Base-by-base conservation (phyloP, 2,113 vertebrate genomes). In the Anser cygnoides region DNA sequence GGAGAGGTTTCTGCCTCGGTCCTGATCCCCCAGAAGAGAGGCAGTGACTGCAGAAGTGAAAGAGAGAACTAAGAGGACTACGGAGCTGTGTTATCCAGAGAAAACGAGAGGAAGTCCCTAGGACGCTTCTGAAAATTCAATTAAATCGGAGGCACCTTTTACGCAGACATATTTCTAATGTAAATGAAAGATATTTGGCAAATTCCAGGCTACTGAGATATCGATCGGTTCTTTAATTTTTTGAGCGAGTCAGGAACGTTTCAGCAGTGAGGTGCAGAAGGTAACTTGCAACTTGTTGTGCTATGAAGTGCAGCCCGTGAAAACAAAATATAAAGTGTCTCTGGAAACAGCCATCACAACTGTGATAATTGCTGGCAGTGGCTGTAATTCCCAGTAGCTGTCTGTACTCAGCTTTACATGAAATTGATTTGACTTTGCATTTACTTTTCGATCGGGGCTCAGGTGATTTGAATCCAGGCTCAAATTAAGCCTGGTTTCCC, bases 401-500 rank as follows among this genome's bases (percentile, higher is more conserved):
- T n/a, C 75, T 89, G n/a, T 46, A 90, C 71, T 84, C 86, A 94
- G 81, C 62, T 93, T 94, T 85, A 87, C 77, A 87, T 2, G 3
- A 91, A 95, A 96, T 96, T 92, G 90, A 94, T 85, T 94, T 94
- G 80, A 93, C 82, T 96, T 91, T 91, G 75, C 87, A 90, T 96
- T 94, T 87, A 84, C 71, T 93, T 93, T 91, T 89, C 10, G 2
- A 87, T 49, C 37, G 13, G 67, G 92, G 86, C 91, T 94, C 93
- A 89, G 91, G 92, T 94, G 94, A 94, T 84, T 81, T 95, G 79
- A 84, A 95, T 96, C 75, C 88, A 84, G 52, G 65, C 77, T 93
- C 62, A 84, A 92, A 92, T 95, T 96, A 95, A 95, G 89, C 57
- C 81, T 25, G 71, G 71, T 74, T 83, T 94, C 67, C 92, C 89